Evolutionary conservation across 2,113 vertebrate genomes (phyloP).

Genomic region (Istiophorus platypterus): DNA sequence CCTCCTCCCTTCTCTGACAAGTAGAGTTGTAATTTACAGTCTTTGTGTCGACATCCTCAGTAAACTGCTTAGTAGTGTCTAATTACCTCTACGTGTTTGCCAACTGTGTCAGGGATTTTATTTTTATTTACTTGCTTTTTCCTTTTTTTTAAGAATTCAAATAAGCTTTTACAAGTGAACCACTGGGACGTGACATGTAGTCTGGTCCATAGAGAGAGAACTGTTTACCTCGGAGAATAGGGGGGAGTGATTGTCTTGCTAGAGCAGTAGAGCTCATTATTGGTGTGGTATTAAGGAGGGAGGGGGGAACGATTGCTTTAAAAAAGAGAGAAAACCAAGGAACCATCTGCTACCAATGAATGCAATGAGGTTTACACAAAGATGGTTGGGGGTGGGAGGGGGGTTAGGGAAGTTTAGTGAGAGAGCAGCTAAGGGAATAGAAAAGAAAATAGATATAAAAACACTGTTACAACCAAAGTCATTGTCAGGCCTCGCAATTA

Average conservation of each 20-base stretch:
- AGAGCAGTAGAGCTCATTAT: conserved; percentile 39
- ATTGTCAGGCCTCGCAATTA: neutral
- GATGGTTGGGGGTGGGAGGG: too few relatives aligned
- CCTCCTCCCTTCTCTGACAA: neutral
- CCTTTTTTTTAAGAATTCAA: conserved; percentile 40
- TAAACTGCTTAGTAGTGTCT: conserved; percentile 55
- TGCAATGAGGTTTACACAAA: neutral
- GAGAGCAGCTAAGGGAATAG: neutral
- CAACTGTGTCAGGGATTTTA: conserved; percentile 43
- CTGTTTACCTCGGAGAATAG: conserved; percentile 53
- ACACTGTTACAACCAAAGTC: neutral
- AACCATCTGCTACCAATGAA: conserved; percentile 6
- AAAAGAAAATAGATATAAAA: neutral
- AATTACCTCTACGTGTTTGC: conserved; percentile 53
- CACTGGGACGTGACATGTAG: conserved; percentile 56
- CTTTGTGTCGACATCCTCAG: conserved; percentile 48
- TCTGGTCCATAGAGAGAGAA: conserved; percentile 30
- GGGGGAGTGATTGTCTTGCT: conserved; percentile 24
- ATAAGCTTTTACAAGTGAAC: conserved; percentile 50
- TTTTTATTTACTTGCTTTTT: neutral
- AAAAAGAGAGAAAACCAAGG: neutral
- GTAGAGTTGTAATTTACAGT: conserved; percentile 44
- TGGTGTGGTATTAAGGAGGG: conserved; percentile 12
- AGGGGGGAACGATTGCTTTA: neutral
- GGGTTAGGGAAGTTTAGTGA: neutral